Evolutionary conservation across 2,113 vertebrate species (phyloP).

Genomic region (Callorhinus ursinus): DNA sequence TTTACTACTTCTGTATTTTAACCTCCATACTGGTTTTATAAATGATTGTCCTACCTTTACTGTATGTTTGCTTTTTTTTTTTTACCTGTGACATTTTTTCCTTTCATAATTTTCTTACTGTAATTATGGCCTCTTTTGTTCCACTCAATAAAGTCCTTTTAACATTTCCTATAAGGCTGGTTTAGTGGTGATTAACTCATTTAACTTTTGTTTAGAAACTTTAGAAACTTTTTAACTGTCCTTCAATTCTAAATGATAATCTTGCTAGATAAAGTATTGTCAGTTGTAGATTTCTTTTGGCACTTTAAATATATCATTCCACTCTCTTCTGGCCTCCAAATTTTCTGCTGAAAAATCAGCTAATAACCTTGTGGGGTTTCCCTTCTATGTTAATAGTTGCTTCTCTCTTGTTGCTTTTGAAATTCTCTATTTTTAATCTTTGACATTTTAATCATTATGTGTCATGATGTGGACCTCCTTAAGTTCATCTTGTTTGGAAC

Average conservation of each 20-base stretch:
- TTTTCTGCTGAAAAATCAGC: background rate
- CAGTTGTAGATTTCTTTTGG: background rate
- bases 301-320: background rate
- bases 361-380: background rate
- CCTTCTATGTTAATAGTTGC: background rate
- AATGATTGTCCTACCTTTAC: background rate
- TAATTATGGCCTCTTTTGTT: background rate
- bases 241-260: background rate
- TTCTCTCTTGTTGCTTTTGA: background rate
- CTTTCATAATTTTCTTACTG: background rate
- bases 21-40: background rate
- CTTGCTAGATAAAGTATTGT: background rate
- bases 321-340: background rate
- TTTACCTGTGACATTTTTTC: background rate
- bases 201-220: background rate
- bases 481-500: background rate
- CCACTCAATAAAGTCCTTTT: background rate
- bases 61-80: background rate
- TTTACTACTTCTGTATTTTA: background rate
- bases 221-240: background rate
- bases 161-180: background rate
- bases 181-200: background rate
- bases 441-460: background rate
- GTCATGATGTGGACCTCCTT: background rate
- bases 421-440: background rate